Percentiles rank a stretch among this genome's conserved stretches.
These are phyloP conservation scores for Paragorgia papillata DNA, from an alignment of 92 coral and sea anemone species.

Conservation along the genomic window DNA sequence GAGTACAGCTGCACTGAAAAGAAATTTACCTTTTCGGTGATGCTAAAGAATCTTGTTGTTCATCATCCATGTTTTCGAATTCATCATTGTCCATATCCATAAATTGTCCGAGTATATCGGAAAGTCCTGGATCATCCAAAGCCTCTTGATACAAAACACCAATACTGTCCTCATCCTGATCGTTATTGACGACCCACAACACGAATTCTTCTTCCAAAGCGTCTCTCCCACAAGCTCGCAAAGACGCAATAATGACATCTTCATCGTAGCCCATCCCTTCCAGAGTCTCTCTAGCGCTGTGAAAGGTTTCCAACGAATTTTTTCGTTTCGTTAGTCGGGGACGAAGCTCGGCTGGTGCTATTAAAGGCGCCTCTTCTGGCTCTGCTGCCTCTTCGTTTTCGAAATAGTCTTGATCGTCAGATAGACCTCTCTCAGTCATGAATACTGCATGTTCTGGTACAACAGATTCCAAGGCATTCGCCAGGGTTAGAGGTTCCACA, in stretches of 20 bases:
- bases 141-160: constrained; percentile 63
- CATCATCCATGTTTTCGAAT: background rate
- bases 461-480: constrained; percentile 1
- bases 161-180: constrained; percentile 45
- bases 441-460: constrained; percentile 3
- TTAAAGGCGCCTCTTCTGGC: constrained; percentile 7
- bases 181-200: constrained; percentile 64
- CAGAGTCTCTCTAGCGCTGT: constrained; percentile 54
- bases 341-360: background rate
- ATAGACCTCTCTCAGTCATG: constrained; percentile 3
- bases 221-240: constrained; percentile 60
- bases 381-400: background rate
- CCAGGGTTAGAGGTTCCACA: constrained; percentile 56
- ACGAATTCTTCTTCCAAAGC: constrained; percentile 63
- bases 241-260: constrained; percentile 74
- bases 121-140: constrained; percentile 52
- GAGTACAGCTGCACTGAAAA: too few species aligned
- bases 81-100: background rate
- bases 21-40: background rate
- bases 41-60: background rate
- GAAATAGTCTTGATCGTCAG: constrained; percentile 12
- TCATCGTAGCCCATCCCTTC: constrained; percentile 58
- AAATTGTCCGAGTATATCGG: constrained; percentile 29
- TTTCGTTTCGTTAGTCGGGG: constrained; percentile 42
- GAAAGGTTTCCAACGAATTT: constrained; percentile 14